Evolutionary conservation across 2,113 vertebrate genomes (phyloP), one percentile per base, ranked within the genome.

Genomic region (Hirundichthys speculiger): DNA sequence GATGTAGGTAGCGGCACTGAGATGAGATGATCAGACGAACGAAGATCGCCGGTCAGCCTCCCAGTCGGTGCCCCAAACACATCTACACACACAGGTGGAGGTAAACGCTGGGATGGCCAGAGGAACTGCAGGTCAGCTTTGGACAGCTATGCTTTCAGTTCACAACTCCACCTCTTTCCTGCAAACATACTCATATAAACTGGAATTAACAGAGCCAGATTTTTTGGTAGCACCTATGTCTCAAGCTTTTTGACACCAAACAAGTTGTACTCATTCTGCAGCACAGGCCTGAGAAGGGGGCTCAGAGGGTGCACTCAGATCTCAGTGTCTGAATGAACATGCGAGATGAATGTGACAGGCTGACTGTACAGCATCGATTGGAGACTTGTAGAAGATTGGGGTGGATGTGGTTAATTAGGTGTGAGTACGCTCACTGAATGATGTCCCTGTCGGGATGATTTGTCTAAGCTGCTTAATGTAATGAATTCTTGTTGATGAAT

Each of bases 271-370:
- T n/a, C 1, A 5, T 18, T 27, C 14, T 10, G 15, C 15, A n/a
- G 14, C 15, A 3, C 24, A 10, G 49, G 13, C 4, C n/a, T 13
- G 2, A 30, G 25, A 18, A 27, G 16, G 22, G 42, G 15, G 7
- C 15, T n/a, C 4, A 3, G 42, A 5, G n/a, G 1, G 13, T 58
- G 47, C 48, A 50, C 43, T 19, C 2, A 12, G 47, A 43, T 24
- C 55, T 18, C 13, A 54, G 15, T 18, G 40, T 66, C 39, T 53
- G 13, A 21, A 20, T 45, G 61, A 52, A 19, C 5, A 53, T 21
- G 15, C 18, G 62, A 73, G 64, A 49, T 69, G 51, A 65, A 42
- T 21, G 39, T 51, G 48, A 52, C 22, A 61, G 47, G 25, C 41
- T 24, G 40, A 66, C 50, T 39, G 18, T 18, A 24, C 2, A 51